phyloP scores from a whole-genome alignment of 2,113 vertebrate genomes.

The Phylloscopus trochiloides region DNA sequence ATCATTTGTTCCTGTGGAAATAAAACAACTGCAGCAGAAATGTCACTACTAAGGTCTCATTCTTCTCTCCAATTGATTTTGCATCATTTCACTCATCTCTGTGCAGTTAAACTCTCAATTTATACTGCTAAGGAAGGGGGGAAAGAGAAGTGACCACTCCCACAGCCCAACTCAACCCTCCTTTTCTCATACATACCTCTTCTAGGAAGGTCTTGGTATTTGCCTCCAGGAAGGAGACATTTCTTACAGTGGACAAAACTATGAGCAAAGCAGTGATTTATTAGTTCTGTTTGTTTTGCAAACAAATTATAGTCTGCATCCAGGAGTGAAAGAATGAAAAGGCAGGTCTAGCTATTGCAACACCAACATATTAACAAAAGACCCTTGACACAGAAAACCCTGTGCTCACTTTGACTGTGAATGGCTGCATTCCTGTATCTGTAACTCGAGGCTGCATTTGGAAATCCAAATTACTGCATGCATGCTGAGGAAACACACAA shows the following conservation, averaged over 20 bases:
- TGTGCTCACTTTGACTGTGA: not conserved
- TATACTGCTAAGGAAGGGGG: not conserved
- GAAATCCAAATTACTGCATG: not conserved
- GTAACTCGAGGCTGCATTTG: not conserved
- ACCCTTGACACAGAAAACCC: not conserved
- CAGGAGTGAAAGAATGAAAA: constrained; percentile 13
- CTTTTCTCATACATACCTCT: not conserved
- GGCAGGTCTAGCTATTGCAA: not conserved
- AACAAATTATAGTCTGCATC: not conserved
- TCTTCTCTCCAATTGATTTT: not conserved
- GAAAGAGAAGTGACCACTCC: not conserved
- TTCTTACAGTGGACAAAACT: not conserved
- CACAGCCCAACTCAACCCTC: not conserved
- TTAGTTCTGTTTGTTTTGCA: not conserved
- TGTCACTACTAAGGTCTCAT: not conserved
- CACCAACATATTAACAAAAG: not conserved
- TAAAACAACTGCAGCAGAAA: not conserved
- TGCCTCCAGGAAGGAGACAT: not conserved
- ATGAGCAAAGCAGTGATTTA: not conserved
- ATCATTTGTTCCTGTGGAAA: not conserved
- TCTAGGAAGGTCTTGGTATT: not conserved
- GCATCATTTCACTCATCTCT: not conserved
- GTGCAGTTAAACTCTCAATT: not conserved
- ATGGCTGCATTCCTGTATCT: not conserved
- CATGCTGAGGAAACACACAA: not conserved